phyloP scores from a whole-genome alignment of 2,113 vertebrate species.

The Passer domesticus region DNA sequence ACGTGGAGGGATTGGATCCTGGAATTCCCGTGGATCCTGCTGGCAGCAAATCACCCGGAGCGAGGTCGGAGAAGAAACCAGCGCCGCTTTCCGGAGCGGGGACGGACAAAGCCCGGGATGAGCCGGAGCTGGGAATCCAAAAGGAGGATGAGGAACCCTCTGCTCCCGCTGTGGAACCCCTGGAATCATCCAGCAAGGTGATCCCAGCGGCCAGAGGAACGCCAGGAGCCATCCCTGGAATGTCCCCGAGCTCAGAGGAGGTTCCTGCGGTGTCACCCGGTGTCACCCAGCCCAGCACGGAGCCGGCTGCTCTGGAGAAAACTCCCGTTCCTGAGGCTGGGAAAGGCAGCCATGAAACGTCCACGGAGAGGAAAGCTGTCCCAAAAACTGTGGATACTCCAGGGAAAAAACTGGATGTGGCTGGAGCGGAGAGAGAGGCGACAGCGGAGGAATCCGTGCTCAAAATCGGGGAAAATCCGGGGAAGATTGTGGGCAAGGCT shows the following conservation, averaged over 20 bases:
- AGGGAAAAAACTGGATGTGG: neutral
- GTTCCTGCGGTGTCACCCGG: neutral
- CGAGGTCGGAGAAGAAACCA: neutral
- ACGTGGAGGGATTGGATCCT: neutral
- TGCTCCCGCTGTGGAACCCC: neutral
- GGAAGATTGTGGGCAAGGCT: neutral
- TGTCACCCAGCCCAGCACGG: neutral
- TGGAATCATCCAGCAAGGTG: neutral
- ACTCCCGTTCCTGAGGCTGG: neutral
- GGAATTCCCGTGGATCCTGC: neutral
- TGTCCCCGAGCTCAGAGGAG: neutral
- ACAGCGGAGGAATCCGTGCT: neutral
- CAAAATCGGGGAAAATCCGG: neutral
- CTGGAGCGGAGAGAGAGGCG: neutral
- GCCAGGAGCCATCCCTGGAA: neutral
- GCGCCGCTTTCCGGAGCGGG: neutral
- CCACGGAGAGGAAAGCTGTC: neutral
- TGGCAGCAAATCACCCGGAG: neutral
- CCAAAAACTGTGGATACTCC: fast-evolving
- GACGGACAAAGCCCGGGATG: neutral
- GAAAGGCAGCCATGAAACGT: fast-evolving
- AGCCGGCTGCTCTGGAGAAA: neutral
- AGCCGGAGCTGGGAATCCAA: neutral
- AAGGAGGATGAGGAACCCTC: neutral
- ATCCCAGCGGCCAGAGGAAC: neutral